Percentiles rank a stretch among this genome's conserved stretches.
phyloP scores from a whole-genome alignment of 2,797 vertebrate genomes.

The Rhinogobio ventralis region DNA sequence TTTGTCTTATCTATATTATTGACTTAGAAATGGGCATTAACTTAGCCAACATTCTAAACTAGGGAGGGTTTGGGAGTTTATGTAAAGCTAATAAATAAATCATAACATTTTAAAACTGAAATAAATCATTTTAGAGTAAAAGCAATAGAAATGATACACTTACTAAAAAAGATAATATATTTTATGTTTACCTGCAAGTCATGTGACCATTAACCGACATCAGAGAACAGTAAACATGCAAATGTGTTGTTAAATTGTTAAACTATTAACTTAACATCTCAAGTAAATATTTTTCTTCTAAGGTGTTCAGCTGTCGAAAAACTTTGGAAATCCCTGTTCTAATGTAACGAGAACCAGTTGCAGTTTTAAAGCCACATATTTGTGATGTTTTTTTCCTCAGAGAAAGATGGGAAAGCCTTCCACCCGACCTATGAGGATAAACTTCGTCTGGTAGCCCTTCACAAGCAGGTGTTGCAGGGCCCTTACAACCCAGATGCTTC shows the following conservation, averaged over 20 bases:
- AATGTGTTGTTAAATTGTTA: not conserved
- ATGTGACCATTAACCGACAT: not conserved
- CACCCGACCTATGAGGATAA: constrained; percentile 98
- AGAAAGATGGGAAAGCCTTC: constrained; percentile 99
- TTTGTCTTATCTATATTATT: not conserved
- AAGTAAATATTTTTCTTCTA: not conserved
- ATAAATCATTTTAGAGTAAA: not conserved
- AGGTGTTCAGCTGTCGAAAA: not conserved
- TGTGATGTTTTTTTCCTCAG: constrained; percentile 68
- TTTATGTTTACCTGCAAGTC: not conserved
- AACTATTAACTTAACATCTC: not conserved
- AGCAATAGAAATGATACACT: not conserved
- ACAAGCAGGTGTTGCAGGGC: constrained; percentile 93
- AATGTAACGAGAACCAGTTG: not conserved
- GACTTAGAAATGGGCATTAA: not conserved
- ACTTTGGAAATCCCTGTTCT: not conserved
- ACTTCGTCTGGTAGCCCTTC: constrained; percentile 92
- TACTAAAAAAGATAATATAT: not conserved
- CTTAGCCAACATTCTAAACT: not conserved
- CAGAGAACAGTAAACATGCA: not conserved
- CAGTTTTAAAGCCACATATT: constrained; percentile 3
- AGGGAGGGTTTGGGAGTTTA: not conserved
- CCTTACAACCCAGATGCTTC: constrained; percentile 95
- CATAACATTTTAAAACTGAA: not conserved
- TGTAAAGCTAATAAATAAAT: not conserved